Base-by-base conservation (phyloP, 30 jellyfish, hydroid and myxozoan species). In the Kudoa iwatai region DNA sequence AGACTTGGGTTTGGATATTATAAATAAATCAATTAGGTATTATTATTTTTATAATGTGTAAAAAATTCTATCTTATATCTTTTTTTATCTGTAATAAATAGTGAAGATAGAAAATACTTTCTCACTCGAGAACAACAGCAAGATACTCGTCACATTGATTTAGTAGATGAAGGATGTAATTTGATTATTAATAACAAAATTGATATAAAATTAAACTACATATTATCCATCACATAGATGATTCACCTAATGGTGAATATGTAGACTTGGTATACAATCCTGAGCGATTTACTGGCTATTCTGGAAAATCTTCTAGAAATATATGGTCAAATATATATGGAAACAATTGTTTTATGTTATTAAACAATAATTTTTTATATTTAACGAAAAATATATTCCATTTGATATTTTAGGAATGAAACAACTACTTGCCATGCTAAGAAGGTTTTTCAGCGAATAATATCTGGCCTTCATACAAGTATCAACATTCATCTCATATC, bases 381-480 rank as follows among this genome's bases (percentile, higher is more conserved):
- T 9, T 38, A 17, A 38, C 13, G 47, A 15, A 25, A 30, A 30
- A 30, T 30, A 9, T 7, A n/a, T 30, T n/a, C 9, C 38, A 30
- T 30, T 7, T 30, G 38, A 7, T 7, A 7, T 30, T 30, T 9
- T 30, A 30, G 38, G n/a, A 7, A 7, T 9, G n/a, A 30, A 30
- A 7, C 38, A n/a, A n/a, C 38, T 30, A 30, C n/a, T n/a, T 30
- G 38, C n/a, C n/a, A 30, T 30, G 9, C 38, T 30, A 54, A 69
- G 41, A 54, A 86, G 41, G 65, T 50, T 9, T 69, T 69, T 45
- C 61, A 52, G 51, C 43, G 91, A 33, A 44, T 55, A 36, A 38
- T 69, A 9, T 59, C 86, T 0, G 91, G 91, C 10, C 42, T 69
- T 54, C 91, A 69, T 33, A 66, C 91, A 15, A 69, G 91, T 52